Percentiles rank a stretch among this genome's conserved stretches.
Conservation (phyloP, 2,113 vertebrate genomes). For the Silurus asotus region DNA sequence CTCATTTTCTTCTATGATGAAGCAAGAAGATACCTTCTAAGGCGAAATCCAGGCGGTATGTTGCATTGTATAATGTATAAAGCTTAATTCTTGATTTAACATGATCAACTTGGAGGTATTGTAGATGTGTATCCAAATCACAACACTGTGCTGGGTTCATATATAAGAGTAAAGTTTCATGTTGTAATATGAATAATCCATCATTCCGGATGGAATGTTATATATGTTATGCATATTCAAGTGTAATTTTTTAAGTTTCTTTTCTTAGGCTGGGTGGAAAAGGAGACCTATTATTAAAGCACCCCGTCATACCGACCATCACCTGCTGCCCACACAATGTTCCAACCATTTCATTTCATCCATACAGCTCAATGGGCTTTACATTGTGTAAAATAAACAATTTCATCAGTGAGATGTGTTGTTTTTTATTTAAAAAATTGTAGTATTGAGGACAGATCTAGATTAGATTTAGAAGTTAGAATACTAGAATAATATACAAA, state of each 20-base stretch:
- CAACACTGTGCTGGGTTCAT: not conserved
- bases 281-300: slow-evolving; percentile 81
- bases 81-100: not conserved
- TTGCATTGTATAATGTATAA: not conserved
- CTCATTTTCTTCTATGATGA: slow-evolving; percentile 80
- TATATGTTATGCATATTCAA: not conserved
- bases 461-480: not conserved
- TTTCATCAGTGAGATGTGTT: not conserved
- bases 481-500: not conserved
- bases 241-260: not conserved
- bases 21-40: slow-evolving; percentile 73
- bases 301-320: not conserved
- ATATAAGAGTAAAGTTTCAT: not conserved
- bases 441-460: not conserved
- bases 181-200: not conserved
- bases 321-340: not conserved
- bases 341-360: not conserved
- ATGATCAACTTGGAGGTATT: not conserved
- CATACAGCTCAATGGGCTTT: not conserved
- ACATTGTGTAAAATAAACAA: slow-evolving; percentile 18
- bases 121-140: not conserved
- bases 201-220: not conserved
- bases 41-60: slow-evolving; percentile 76
- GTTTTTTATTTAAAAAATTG: not conserved
- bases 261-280: slow-evolving; percentile 69